Percentiles rank a stretch among this genome's conserved stretches.
Conservation (phyloP, 2,113 vertebrate genomes). For the Cryptomyrus ogoouensis region DNA sequence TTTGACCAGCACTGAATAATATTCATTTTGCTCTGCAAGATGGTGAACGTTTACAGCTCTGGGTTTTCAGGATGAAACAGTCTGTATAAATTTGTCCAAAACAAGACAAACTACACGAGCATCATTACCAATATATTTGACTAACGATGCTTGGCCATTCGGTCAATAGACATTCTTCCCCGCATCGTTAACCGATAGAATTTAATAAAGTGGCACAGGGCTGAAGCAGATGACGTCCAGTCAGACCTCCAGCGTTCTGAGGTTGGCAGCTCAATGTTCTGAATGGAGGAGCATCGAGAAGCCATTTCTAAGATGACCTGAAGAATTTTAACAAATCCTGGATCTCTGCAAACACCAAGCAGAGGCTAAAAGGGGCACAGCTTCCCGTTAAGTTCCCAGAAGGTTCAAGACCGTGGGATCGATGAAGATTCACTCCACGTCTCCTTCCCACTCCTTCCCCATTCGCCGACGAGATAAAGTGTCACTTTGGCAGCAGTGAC, state of each 20-base stretch:
- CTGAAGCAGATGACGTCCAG: background rate
- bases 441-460: background rate
- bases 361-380: background rate
- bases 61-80: background rate
- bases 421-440: background rate
- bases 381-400: background rate
- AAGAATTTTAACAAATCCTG: background rate
- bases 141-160: background rate
- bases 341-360: background rate
- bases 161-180: background rate
- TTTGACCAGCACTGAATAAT: background rate
- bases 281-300: background rate
- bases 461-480: background rate
- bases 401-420: background rate
- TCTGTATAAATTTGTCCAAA: background rate
- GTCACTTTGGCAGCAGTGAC: background rate
- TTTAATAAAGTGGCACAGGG: background rate
- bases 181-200: background rate
- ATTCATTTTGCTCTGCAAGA: background rate
- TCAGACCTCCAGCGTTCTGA: background rate
- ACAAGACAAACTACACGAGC: background rate
- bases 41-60: background rate
- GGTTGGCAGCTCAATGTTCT: background rate
- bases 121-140: background rate
- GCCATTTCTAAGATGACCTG: too few species aligned